Percentiles rank a stretch among this genome's conserved stretches.
phyloP scores from a whole-genome alignment of 2,113 vertebrate genomes.

The Lasiurus cinereus region DNA sequence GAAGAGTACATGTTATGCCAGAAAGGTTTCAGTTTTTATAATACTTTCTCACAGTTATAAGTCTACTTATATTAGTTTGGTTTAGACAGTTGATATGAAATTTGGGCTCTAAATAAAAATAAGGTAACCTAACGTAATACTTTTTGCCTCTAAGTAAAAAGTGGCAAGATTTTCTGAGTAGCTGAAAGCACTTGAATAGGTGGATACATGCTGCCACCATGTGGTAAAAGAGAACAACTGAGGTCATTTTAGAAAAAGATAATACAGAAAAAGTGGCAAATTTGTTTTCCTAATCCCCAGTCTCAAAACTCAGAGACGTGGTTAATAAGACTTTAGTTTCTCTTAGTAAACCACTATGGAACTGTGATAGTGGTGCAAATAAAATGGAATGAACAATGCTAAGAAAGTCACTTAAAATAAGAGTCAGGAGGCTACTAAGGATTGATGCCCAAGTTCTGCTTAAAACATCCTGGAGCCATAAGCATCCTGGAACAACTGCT shows the following conservation, averaged over 20 bases:
- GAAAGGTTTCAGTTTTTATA: not conserved
- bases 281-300: slow-evolving; percentile 23
- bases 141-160: slow-evolving; percentile 43
- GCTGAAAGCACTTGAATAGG: not conserved
- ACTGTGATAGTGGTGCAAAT: not conserved
- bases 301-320: slow-evolving; percentile 48
- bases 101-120: slow-evolving; percentile 53
- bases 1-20: slow-evolving; percentile 15
- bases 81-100: not conserved
- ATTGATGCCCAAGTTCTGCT: not conserved
- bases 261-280: not conserved
- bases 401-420: not conserved
- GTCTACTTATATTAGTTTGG: not conserved
- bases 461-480: not conserved
- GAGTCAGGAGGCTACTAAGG: not conserved
- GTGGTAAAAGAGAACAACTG: slow-evolving; percentile 60
- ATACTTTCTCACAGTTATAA: not conserved
- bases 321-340: not conserved
- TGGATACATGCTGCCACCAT: slow-evolving; percentile 73
- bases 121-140: slow-evolving; percentile 34
- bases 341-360: not conserved
- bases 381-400: not conserved
- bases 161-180: slow-evolving; percentile 15
- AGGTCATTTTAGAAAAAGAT: not conserved
- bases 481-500: not conserved